Base-by-base conservation (phyloP, 2,797 vertebrate species). In the Lacerta agilis region DNA sequence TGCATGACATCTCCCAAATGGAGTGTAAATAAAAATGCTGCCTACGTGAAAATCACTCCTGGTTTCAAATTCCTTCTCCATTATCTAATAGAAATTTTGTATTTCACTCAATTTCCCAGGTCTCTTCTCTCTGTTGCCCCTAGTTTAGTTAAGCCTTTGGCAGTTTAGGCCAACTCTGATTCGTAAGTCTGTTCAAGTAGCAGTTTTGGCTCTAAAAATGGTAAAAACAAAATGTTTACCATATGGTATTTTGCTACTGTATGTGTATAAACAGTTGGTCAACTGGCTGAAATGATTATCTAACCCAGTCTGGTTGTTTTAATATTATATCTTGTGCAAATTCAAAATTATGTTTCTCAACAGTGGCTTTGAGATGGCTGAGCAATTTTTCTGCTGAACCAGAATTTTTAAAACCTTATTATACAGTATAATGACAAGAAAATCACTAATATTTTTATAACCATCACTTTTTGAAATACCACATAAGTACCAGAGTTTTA, bases 1-100 rank as follows among this genome's bases (percentile, higher is more conserved):
- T 91, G 79, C 90, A 87, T 45, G 87, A 82, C 77, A 93, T 92
- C 90, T 91, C 83, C 91, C 91, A 92, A 92, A 93, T 94, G 90
- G 89, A 92, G 93, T 81, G 83, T 90, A 91, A 94, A 93, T 94
- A 91, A 94, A 93, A 90, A 91, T 89, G 91, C 89, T 90, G 86
- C 85, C 88, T 90, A 82, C 79, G 86, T 87, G 85, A 89, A 94
- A 94, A 94, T 91, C 87, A 72, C 85, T 83, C 33, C 86, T 78
- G 10, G n/a, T 83, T 58, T 67, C 61, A 77, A 72, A 79, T 90
- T 88, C 86, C 43, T 83, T 85, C 88, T 80, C 75, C 36, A 72
- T 89, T 92, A 90, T 88, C 84, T 86, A 90, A 87, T 89, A 72
- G 69, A 55, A 89, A 81, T n/a, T 41, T 80, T 73, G 41, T 49